Base-by-base conservation (phyloP, 2,113 vertebrate species). In the Amazona vittata region DNA sequence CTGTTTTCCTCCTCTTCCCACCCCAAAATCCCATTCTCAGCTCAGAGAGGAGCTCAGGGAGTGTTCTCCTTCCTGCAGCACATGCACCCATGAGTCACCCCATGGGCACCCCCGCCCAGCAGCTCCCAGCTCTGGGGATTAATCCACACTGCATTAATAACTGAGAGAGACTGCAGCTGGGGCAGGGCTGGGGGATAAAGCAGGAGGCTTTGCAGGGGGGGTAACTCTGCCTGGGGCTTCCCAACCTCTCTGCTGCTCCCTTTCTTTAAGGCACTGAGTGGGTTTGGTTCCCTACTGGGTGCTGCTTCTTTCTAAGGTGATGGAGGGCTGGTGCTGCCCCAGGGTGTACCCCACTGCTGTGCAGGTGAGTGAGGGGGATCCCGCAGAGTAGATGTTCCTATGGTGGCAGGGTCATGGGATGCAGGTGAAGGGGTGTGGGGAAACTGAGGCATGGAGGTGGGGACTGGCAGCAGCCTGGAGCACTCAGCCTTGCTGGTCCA, bases 361-460 rank as follows among this genome's bases (percentile, higher is more conserved):
- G 39, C 2, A 5, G 19, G 71, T 53, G 4, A 53, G 70, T 0
- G 35, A 43, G 19, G 8, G 43, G 33, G 4, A 2, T 26, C 31
- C 10, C 6, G 1, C 1, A 0, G 0, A 3, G 12, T 1, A 15
- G 31, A 3, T 35, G 2, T 8, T 28, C 12, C 53, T 11, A 19
- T 11, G 37, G 0, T n/a, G 57, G 13, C 33, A 4, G 8, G 35
- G 18, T 8, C 3, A 47, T 31, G 55, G 53, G 44, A 13, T 28
- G 47, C 5, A 25, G 17, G 5, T 33, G 21, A 22, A 63, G 68
- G 68, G 47, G 3, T 50, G n/a, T 0, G 33, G 57, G 41, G 37
- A 81, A 55, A 68, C 43, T 43, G 52, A 52, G 84, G 52, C 47
- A 52, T 0, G 1, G 67, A 33, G 25, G 10, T 3, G 5, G 15